Percentiles rank a stretch among this genome's conserved stretches.
phyloP scores from a whole-genome alignment of 2,888 invertebrate species.

The Ceriagrion tenellum region DNA sequence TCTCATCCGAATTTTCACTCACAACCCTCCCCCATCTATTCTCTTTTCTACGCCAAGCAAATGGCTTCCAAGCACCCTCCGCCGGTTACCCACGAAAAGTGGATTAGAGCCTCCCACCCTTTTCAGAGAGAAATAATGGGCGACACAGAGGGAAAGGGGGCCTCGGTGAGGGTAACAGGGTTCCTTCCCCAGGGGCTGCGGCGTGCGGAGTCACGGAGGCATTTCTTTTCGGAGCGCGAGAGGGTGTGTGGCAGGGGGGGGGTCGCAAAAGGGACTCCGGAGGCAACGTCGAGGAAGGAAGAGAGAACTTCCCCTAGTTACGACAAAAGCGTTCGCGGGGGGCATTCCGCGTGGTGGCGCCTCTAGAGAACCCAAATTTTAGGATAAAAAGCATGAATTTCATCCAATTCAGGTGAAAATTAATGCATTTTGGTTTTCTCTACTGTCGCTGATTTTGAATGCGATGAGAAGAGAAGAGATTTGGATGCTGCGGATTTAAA shows the following conservation, averaged over 20 bases:
- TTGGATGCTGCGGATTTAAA: not conserved
- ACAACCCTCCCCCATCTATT: not conserved
- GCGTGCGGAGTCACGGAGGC: not conserved
- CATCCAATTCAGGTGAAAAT: not conserved
- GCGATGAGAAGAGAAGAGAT: not conserved
- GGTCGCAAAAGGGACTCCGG: no score
- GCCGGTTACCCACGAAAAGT: conserved; percentile 8
- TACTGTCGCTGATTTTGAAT: not conserved
- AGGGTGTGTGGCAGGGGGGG: no score
- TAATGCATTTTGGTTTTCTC: not conserved
- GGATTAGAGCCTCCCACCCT: conserved; percentile 13
- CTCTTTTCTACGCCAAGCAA: not conserved
- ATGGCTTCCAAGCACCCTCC: not conserved
- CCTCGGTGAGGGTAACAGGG: not conserved
- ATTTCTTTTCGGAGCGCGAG: not conserved
- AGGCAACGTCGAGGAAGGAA: not conserved
- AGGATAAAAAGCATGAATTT: not conserved
- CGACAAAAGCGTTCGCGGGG: not conserved
- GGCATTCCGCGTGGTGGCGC: no score
- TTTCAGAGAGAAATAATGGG: conserved; percentile 28
- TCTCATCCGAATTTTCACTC: not conserved
- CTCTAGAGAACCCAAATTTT: not conserved
- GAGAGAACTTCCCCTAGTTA: not conserved
- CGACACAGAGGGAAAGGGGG: conserved; percentile 13
- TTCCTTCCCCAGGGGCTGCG: conserved; percentile 11